A percentile compares a stretch with the other conserved stretches of the same genome.
Conservation (phyloP, 2,797 vertebrate genomes). For the Taenioides sp. region DNA sequence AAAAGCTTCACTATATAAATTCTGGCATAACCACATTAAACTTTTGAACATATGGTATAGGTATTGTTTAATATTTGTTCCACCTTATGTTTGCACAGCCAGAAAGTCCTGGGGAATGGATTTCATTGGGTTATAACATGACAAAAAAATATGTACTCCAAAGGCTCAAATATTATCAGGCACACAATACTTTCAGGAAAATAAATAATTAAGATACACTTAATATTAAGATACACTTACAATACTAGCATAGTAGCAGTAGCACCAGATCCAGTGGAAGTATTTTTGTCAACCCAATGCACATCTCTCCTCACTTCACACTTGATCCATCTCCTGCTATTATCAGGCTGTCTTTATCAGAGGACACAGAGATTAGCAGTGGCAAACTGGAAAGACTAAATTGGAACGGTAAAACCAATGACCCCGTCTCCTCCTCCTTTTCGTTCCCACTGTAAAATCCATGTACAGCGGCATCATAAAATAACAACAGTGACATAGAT, state of each 20-base stretch:
- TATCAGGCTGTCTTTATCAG: slow-evolving; percentile 60
- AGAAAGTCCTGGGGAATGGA: background rate
- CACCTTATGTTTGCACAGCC: background rate
- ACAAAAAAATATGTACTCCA: background rate
- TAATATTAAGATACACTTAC: background rate
- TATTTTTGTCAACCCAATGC: slow-evolving; percentile 12
- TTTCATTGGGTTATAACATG: background rate
- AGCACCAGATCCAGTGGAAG: slow-evolving; percentile 5
- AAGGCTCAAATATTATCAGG: background rate
- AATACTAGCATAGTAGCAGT: background rate
- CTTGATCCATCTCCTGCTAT: slow-evolving; percentile 51
- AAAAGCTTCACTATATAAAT: background rate
- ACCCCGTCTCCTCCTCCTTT: slow-evolving; percentile 35
- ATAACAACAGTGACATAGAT: slow-evolving; percentile 43
- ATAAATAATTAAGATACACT: too few species aligned
- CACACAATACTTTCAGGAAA: background rate
- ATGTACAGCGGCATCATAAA: slow-evolving; percentile 35
- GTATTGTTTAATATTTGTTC: background rate
- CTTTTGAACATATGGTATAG: too few species aligned
- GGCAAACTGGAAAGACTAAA: slow-evolving; percentile 74
- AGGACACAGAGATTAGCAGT: slow-evolving; percentile 72
- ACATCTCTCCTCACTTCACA: slow-evolving; percentile 11
- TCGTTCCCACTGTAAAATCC: slow-evolving; percentile 48
- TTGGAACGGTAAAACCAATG: slow-evolving; percentile 72
- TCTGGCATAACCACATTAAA: background rate